phyloP scores from a whole-genome alignment of 2,888 invertebrate genomes.

The Drosophila subquinaria region DNA sequence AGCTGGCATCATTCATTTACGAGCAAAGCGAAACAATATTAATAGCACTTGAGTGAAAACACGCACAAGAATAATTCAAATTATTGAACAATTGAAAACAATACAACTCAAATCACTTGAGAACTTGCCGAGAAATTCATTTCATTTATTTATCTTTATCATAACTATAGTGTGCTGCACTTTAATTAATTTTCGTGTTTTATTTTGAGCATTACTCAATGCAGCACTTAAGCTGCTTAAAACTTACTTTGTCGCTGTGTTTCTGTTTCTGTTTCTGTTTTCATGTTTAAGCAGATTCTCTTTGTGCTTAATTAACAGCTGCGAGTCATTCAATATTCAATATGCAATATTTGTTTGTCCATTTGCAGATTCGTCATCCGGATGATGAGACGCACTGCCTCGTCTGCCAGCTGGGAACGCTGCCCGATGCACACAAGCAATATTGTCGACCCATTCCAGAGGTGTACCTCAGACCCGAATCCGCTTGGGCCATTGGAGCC shows the following conservation, averaged over 20 bases:
- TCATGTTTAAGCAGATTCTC: neutral
- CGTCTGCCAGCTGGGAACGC: constrained; percentile 92
- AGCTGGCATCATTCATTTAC: constrained; percentile 24
- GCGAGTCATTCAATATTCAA: neutral
- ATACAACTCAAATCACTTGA: neutral
- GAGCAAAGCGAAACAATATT: constrained; percentile 1
- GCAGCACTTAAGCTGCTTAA: neutral
- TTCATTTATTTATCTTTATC: neutral
- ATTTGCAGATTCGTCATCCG: constrained; percentile 91
- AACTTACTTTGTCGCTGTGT: neutral
- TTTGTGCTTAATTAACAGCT: neutral
- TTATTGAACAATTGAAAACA: neutral
- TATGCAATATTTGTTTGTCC: constrained; percentile 4
- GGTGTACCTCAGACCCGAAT: constrained; percentile 92
- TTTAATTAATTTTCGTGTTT: neutral
- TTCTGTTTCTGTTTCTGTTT: neutral
- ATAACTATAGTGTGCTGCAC: neutral
- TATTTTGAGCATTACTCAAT: neutral
- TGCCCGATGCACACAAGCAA: constrained; percentile 92
- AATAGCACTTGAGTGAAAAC: neutral
- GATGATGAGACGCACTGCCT: constrained; percentile 93
- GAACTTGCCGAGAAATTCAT: neutral
- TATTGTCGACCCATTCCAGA: constrained; percentile 92
- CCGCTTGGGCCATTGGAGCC: constrained; percentile 96
- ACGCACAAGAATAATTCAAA: neutral